These are phyloP conservation scores for Heliconius melpomene DNA, from an alignment of 1,140 invertebrate species.

Conservation along the genomic window DNA sequence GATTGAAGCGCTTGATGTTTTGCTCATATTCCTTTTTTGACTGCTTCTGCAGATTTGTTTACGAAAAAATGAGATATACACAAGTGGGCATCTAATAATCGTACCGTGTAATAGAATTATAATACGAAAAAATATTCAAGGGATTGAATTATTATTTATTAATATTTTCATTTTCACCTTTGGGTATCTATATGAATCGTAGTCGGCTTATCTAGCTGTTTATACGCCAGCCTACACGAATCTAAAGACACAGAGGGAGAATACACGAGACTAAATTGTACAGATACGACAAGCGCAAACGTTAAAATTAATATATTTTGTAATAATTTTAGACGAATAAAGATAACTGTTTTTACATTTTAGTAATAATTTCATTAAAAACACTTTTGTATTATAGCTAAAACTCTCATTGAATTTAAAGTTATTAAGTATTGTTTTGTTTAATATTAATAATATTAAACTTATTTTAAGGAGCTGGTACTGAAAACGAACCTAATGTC, in stretches of 20 bases:
- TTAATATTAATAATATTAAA: too few species aligned
- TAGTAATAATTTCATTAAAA: neutral
- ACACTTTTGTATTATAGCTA: neutral
- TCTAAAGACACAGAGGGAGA: constrained; percentile 7
- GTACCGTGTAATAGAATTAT: too few species aligned
- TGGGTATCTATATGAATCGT: constrained; percentile 47
- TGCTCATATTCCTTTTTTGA: constrained; percentile 43
- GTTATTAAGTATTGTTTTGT: too few species aligned
- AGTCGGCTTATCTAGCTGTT: constrained; percentile 48
- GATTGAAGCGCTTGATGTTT: constrained; percentile 65
- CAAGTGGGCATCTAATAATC: neutral
- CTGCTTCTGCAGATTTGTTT: constrained; percentile 28
- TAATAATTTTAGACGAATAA: neutral
- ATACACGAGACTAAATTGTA: constrained; percentile 14
- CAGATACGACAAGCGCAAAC: neutral
- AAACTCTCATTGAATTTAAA: too few species aligned
- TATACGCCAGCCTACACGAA: constrained; percentile 41
- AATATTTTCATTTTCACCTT: constrained; percentile 23
- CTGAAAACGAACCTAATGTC: too few species aligned
- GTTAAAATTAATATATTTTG: neutral
- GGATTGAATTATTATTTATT: too few species aligned
- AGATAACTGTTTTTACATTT: neutral
- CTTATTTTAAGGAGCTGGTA: too few species aligned
- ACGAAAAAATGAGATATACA: neutral
- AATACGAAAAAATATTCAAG: too few species aligned